Base-by-base conservation (phyloP, 2,113 vertebrate genomes). In the Entosphenus tridentatus region DNA sequence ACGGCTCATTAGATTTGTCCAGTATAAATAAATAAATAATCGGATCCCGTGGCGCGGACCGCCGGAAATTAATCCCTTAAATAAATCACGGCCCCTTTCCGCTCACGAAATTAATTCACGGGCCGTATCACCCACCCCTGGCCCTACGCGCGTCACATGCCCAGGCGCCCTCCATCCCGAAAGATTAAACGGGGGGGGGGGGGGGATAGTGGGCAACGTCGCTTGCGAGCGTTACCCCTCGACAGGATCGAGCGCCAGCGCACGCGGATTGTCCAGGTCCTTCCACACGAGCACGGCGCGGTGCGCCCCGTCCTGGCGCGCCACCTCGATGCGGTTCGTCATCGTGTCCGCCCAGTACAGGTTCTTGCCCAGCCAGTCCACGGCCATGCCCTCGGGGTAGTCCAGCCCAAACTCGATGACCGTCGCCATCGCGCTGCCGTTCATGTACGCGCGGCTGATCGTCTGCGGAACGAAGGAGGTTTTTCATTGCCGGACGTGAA, bases 311-410 rank as follows among this genome's bases (percentile, higher is more conserved):
- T 96, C 91, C 77, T 95, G 78, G 71, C 90, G 93, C 68, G 91
- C 87, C 72, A 93, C 91, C 72, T 96, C 91, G 1, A 96, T 96
- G 18, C 91, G 83, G 72, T 96, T 96, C 12, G 91, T 96, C 12
- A 88, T 88, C 0, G 91, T 96, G 75, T 96, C 91, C 8, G 91
- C 90, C 91, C 91, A 96, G 72, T 96, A 96, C 73, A 96, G 74
- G 76, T 96, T 96, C 81, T 95, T 96, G 6, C 91, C 90, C 74
- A 96, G 78, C 91, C 90, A 96, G 75, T 96, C 91, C 57, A 96
- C 91, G 0, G 91, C 91, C 89, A 96, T 95, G n/a, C 91, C 91
- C 76, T 96, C 91, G 0, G 91, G 90, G 67, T 96, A 96, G 77
- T 96, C 91, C 76, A 96, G 76, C 3, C 91, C 91, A 0, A 96